Percentiles rank a stretch among this genome's conserved stretches.
Evolutionary conservation across 2,888 invertebrate genomes (phyloP).

Genomic region (Leucophora obtusa): DNA sequence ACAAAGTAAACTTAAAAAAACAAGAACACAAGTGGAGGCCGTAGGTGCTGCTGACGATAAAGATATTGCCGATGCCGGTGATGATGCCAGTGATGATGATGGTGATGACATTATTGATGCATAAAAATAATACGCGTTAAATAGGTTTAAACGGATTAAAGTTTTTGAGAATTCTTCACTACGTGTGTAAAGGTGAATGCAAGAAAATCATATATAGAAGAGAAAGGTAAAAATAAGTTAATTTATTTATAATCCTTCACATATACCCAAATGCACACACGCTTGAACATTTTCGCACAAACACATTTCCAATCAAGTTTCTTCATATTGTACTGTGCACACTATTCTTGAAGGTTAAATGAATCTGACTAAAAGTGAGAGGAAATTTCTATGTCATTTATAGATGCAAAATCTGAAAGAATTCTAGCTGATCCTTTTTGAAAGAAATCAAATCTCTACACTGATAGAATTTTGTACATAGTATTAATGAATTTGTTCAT

Average conservation of each 20-base stretch:
- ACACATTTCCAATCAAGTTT: not conserved
- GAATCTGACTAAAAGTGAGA: too few relatives aligned
- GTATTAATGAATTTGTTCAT: too few relatives aligned
- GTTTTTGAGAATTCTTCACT: not conserved
- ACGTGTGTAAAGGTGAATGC: not conserved
- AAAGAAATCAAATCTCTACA: too few relatives aligned
- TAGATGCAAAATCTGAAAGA: too few relatives aligned
- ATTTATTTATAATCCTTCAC: not conserved
- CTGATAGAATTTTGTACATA: too few relatives aligned
- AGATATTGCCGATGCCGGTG: too few relatives aligned
- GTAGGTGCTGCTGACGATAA: not conserved
- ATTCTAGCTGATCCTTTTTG: too few relatives aligned
- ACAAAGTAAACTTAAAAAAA: conserved; percentile 17
- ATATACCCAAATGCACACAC: not conserved
- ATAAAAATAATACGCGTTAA: not conserved
- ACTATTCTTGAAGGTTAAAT: too few relatives aligned
- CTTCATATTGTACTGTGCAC: not conserved
- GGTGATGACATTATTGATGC: not conserved
- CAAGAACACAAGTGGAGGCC: not conserved
- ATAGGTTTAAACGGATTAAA: not conserved
- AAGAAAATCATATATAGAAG: not conserved
- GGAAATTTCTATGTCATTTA: too few relatives aligned
- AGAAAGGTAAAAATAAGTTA: not conserved
- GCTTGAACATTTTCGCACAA: not conserved
- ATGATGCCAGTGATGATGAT: not conserved